Conservation (phyloP, 1,140 invertebrate genomes). For the silkworm (Bombyx mori) region ASM3026992v2 NC_085109.1:3035001-3035500, state of each 20-base stretch:
- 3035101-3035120: slow-evolving; percentile 30
- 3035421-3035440: too few relatives aligned
- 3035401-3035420: too few relatives aligned
- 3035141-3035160: slow-evolving; percentile 61
- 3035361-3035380: too few relatives aligned
- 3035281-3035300: slow-evolving; percentile 32
- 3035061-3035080: slow-evolving; percentile 21
- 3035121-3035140: slow-evolving; percentile 49
- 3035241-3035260: slow-evolving; percentile 59
- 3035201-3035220: too few relatives aligned
- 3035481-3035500: too few relatives aligned
- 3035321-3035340: too few relatives aligned
- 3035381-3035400: too few relatives aligned
- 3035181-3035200: slow-evolving; percentile 22
- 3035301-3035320: too few relatives aligned
- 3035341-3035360: too few relatives aligned
- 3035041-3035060: slow-evolving; percentile 37
- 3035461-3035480: too few relatives aligned
- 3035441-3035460: too few relatives aligned
- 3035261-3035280: slow-evolving; percentile 56
- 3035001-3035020: slow-evolving; percentile 36
- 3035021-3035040: slow-evolving; percentile 26
- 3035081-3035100: slow-evolving; percentile 51
- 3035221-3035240: slow-evolving; percentile 20
- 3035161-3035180: slow-evolving; percentile 51